Conservation (phyloP, 2,888 invertebrate genomes). For the Cancer borealis region DNA sequence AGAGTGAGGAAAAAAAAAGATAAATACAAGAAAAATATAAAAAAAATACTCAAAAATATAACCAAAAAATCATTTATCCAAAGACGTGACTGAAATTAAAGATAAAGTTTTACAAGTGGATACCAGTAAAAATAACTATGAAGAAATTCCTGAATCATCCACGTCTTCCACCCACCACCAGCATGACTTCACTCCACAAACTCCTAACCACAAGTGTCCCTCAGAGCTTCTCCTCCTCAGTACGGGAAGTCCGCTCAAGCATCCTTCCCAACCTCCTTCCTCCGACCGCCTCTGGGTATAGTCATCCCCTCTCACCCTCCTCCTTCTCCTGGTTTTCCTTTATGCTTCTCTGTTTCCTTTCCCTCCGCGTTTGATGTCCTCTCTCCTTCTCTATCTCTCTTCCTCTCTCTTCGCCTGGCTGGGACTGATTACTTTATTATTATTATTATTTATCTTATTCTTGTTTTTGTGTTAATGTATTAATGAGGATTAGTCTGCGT, state of each 20-base stretch:
- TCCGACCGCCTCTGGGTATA: background rate
- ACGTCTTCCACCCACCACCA: background rate
- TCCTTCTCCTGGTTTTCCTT: slow-evolving; percentile 28
- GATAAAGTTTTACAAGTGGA: background rate
- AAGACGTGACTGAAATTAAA: background rate
- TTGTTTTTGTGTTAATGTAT: background rate
- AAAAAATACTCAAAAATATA: background rate
- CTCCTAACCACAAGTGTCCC: background rate
- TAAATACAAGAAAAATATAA: background rate
- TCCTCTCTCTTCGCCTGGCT: background rate
- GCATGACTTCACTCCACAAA: background rate
- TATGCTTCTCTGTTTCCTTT: slow-evolving; percentile 8
- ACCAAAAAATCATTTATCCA: background rate
- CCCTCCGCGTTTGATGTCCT: background rate
- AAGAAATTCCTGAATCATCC: background rate
- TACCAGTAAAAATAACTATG: background rate
- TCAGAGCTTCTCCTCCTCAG: background rate
- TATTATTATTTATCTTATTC: background rate
- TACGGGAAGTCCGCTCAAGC: background rate
- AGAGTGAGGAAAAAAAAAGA: background rate
- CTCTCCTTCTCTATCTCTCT: slow-evolving; percentile 30
- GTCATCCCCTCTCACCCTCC: slow-evolving; percentile 33
- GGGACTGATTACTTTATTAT: too few species aligned
- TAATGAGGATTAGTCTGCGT: background rate
- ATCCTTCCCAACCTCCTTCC: slow-evolving; percentile 8